A percentile compares a stretch with the other conserved stretches of the same genome.
These are phyloP conservation scores for Cerastis rubricosa DNA, from an alignment of 2,888 invertebrate genomes.

Conservation along the genomic window DNA sequence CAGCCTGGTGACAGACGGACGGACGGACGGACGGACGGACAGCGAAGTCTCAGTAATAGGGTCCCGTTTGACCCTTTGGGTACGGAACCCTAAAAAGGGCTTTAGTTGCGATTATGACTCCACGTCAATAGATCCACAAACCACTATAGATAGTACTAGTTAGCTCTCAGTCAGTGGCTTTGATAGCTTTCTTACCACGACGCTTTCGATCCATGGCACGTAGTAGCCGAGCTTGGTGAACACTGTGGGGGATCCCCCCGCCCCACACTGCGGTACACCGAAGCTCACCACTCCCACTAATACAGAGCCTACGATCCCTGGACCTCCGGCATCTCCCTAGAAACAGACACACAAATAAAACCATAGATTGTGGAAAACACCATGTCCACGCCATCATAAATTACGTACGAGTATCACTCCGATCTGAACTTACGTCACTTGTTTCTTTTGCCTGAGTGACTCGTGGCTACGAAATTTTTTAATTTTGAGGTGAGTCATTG, in stretches of 20 bases:
- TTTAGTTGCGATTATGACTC: background rate
- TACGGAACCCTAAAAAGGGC: no score
- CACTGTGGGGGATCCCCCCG: slow-evolving; percentile 46
- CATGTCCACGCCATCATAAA: background rate
- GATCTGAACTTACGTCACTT: background rate
- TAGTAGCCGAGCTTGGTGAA: slow-evolving; percentile 61
- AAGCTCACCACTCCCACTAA: slow-evolving; percentile 61
- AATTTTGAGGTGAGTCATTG: no score
- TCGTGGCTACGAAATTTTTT: no score
- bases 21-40: no score
- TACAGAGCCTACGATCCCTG: slow-evolving; percentile 40
- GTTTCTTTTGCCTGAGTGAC: background rate
- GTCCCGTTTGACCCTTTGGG: no score
- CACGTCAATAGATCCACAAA: background rate
- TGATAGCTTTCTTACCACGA: slow-evolving; percentile 22
- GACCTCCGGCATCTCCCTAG: slow-evolving; percentile 74
- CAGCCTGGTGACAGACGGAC: no score
- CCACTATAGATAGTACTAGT: background rate
- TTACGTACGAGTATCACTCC: background rate
- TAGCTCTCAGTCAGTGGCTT: background rate
- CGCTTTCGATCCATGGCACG: slow-evolving; percentile 44
- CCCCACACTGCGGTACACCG: slow-evolving; percentile 43
- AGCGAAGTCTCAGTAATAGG: no score
- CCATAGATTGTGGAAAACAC: background rate
- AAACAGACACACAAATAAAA: slow-evolving; percentile 5